Percentiles rank a stretch among this genome's conserved stretches.
These are phyloP conservation scores for Trileptium ribeirensis DNA, from an alignment of 2,888 invertebrate species.

Conservation along the genomic window DNA sequence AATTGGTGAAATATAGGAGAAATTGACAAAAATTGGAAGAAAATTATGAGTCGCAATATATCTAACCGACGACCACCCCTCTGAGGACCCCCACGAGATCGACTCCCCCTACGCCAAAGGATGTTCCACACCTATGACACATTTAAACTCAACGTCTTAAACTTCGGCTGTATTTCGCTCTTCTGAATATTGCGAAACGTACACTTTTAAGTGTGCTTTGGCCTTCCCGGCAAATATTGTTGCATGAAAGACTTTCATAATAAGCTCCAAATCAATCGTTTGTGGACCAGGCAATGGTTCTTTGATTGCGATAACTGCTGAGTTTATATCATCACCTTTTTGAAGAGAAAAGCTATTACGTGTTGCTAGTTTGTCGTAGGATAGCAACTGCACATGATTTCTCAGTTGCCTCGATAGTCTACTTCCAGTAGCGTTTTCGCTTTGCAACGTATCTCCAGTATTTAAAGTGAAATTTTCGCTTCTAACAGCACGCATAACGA, in stretches of 20 bases:
- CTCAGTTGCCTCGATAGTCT: constrained; percentile 45
- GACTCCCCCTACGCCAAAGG: too few species aligned
- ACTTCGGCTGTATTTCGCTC: neutral
- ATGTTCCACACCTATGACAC: too few species aligned
- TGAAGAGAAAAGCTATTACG: constrained; percentile 53
- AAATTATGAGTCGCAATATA: too few species aligned
- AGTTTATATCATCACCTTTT: constrained; percentile 49
- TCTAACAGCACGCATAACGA: constrained; percentile 43
- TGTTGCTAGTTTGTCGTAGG: constrained; percentile 8
- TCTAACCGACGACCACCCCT: too few species aligned
- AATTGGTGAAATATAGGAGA: too few species aligned
- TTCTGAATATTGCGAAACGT: constrained; percentile 48
- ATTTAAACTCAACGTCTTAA: too few species aligned
- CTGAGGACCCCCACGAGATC: too few species aligned
- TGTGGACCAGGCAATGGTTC: constrained; percentile 53
- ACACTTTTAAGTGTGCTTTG: constrained; percentile 53
- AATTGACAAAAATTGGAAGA: too few species aligned
- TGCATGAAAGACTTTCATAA: constrained; percentile 51
- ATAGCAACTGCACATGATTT: constrained; percentile 28
- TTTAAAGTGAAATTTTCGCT: neutral
- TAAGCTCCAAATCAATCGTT: constrained; percentile 53
- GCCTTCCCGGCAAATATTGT: constrained; percentile 53
- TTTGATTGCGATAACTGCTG: constrained; percentile 53
- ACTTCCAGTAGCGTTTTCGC: neutral
- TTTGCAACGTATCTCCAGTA: neutral